Evolutionary conservation across 2,797 vertebrate species (phyloP).

Genomic region (Lophotriccus pileatus): DNA sequence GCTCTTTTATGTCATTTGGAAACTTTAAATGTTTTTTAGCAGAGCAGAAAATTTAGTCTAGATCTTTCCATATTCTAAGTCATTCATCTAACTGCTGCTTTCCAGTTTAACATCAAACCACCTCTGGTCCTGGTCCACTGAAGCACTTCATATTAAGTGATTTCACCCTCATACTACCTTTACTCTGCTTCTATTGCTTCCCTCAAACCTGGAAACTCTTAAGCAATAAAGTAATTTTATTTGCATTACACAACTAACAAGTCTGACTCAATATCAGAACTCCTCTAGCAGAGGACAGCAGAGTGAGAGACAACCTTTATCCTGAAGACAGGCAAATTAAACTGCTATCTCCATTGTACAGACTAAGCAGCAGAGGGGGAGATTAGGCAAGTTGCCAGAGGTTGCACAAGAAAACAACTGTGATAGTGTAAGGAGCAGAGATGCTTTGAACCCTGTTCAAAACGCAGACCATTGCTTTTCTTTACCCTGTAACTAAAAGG

Average conservation of each 20-base stretch:
- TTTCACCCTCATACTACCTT: background rate
- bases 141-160: background rate
- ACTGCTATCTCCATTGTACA: slow-evolving; percentile 4
- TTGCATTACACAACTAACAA: background rate
- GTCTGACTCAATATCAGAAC: background rate
- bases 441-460: background rate
- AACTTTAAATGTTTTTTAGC: background rate
- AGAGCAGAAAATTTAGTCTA: background rate
- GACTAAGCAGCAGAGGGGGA: background rate
- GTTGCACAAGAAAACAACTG: background rate
- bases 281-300: background rate
- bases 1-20: background rate
- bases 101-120: background rate
- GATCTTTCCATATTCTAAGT: background rate
- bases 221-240: background rate
- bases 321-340: background rate
- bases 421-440: fast-evolving
- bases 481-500: background rate
- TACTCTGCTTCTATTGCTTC: background rate
- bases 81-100: background rate
- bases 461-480: background rate
- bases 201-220: background rate
- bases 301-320: background rate
- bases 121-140: background rate
- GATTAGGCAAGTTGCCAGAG: slow-evolving; percentile 15